A percentile compares a stretch with the other conserved stretches of the same genome.
Evolutionary conservation across 2,113 vertebrate species (phyloP).

Genomic region (Jaculus jaculus): DNA sequence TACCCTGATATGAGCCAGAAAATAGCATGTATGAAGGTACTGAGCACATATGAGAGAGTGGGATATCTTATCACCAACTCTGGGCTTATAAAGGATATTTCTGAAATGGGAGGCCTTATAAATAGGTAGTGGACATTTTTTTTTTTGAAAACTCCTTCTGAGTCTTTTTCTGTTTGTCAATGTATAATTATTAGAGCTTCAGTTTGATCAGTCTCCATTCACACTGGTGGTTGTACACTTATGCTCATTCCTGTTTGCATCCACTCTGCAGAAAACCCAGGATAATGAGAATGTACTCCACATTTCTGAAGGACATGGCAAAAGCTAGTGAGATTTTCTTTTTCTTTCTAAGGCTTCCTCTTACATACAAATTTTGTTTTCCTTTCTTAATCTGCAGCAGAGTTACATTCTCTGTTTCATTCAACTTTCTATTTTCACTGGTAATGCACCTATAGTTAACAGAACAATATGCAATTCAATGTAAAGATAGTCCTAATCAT

Average conservation of each 20-base stretch:
- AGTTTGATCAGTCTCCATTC: constrained; percentile 75
- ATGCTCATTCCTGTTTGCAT: constrained; percentile 78
- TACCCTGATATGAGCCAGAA: constrained; percentile 51
- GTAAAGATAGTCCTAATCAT: constrained; percentile 67
- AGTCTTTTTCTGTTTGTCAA: constrained; percentile 73
- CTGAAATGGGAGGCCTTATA: constrained; percentile 58
- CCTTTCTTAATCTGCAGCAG: constrained; percentile 54
- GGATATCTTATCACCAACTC: neutral
- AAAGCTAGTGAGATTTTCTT: constrained; percentile 64
- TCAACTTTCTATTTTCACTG: constrained; percentile 52
- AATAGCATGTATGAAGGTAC: neutral
- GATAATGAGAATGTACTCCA: constrained; percentile 77
- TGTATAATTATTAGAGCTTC: constrained; percentile 68
- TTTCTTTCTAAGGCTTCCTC: constrained; percentile 55
- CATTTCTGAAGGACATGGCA: constrained; percentile 63
- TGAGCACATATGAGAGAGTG: neutral
- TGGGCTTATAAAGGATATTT: neutral
- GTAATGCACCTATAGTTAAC: constrained; percentile 72
- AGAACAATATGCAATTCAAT: constrained; percentile 75
- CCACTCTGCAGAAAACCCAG: constrained; percentile 75
- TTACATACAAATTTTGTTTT: constrained; percentile 29
- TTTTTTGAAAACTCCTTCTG: constrained; percentile 57
- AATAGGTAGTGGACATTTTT: constrained; percentile 54
- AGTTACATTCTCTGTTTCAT: constrained; percentile 51
- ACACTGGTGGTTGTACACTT: constrained; percentile 77